A percentile compares a stretch with the other conserved stretches of the same genome.
Conservation (phyloP, 2,797 vertebrate species). For the Gambusia yucatana region DNA sequence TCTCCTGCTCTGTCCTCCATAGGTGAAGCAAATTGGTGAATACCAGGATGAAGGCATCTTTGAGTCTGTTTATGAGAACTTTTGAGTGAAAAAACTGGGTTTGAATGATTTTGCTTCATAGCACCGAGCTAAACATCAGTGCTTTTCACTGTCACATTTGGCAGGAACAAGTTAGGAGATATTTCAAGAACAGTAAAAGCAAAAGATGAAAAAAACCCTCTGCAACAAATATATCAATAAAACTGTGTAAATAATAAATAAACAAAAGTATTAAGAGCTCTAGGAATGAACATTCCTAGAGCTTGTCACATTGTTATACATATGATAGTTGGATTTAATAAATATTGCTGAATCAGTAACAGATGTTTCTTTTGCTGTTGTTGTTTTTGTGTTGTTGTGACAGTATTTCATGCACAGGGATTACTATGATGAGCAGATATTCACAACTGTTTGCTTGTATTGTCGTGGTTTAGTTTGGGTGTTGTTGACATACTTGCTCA, state of each 20-base stretch:
- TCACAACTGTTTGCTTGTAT: not conserved
- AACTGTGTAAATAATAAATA: constrained; percentile 5
- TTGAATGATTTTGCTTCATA: not conserved
- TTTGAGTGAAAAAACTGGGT: constrained; percentile 50
- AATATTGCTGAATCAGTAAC: not conserved
- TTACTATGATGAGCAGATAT: not conserved
- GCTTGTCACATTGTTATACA: not conserved
- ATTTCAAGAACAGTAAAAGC: not conserved
- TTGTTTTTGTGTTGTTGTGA: not conserved
- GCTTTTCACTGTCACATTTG: not conserved
- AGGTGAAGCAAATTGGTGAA: constrained; percentile 45
- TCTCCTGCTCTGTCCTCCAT: constrained; percentile 42
- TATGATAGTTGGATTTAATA: not conserved
- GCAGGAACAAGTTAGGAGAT: not conserved
- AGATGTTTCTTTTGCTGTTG: not conserved
- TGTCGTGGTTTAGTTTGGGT: not conserved
- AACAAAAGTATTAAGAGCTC: not conserved
- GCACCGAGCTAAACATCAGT: not conserved
- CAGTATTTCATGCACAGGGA: not conserved
- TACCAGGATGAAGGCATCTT: constrained; percentile 56
- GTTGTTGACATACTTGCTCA: not conserved
- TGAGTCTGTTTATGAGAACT: constrained; percentile 82
- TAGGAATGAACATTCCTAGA: not conserved
- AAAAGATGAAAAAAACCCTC: not conserved
- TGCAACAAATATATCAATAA: not conserved